phyloP scores from a whole-genome alignment of 2,113 vertebrate species.

The Larimichthys crocea region DNA sequence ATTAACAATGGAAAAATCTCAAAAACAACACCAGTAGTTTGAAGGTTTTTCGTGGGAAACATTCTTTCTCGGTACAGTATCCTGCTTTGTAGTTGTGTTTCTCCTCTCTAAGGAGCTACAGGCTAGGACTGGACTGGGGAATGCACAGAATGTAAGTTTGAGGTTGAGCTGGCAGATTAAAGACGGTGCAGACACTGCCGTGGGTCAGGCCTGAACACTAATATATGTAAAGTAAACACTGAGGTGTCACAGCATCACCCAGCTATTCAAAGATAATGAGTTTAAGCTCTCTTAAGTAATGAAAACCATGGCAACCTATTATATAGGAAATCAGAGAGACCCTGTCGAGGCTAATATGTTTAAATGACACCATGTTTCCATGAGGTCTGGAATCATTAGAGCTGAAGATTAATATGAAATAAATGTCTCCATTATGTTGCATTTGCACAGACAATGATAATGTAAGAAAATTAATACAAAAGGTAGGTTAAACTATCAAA shows the following conservation, averaged over 20 bases:
- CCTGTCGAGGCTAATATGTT: conserved; percentile 43
- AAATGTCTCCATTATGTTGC: conserved; percentile 34
- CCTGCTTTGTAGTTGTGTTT: background rate
- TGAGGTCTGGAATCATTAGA: conserved; percentile 35
- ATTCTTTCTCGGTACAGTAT: background rate
- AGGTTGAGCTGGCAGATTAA: conserved; percentile 45
- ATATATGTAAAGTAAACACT: conserved; percentile 46
- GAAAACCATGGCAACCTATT: conserved; percentile 51
- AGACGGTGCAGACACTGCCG: conserved; percentile 13
- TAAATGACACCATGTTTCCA: conserved; percentile 55
- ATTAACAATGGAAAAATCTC: background rate
- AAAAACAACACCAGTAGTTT: background rate
- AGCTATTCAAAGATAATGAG: conserved; percentile 44
- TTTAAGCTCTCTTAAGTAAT: conserved; percentile 57
- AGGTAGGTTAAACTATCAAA: background rate
- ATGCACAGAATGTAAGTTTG: conserved; percentile 59
- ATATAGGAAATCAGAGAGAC: conserved; percentile 36
- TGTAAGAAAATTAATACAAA: background rate
- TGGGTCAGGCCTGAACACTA: conserved; percentile 37
- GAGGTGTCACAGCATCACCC: conserved; percentile 43
- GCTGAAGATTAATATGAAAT: conserved; percentile 14
- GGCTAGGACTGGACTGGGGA: conserved; percentile 63
- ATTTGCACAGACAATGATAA: background rate
- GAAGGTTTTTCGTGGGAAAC: background rate
- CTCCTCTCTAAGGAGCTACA: conserved; percentile 37